These are phyloP conservation scores for Cygnus atratus DNA, from an alignment of 2,113 vertebrate genomes.

Conservation along the genomic window DNA sequence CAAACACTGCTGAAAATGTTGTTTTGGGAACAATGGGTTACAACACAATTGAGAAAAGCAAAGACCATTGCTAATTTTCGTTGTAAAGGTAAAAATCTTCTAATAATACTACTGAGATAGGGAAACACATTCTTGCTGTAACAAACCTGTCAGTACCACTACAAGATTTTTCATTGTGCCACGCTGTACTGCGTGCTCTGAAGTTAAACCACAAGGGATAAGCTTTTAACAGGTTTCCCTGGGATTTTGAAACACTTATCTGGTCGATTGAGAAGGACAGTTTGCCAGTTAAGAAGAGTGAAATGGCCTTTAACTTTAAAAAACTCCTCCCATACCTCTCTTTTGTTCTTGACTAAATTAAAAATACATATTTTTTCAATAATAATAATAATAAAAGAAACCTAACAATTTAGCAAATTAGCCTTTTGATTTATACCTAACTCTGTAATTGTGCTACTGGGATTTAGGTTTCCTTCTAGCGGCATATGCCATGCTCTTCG, in stretches of 20 bases:
- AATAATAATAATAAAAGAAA: neutral
- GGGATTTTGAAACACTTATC: neutral
- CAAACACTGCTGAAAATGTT: neutral
- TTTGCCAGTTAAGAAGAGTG: neutral
- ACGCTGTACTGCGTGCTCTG: accelerated
- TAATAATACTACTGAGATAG: neutral
- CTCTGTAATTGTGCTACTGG: neutral
- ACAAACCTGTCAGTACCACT: neutral
- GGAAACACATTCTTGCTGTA: neutral
- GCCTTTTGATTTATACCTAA: neutral
- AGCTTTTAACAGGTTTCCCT: neutral
- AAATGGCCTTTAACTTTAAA: neutral
- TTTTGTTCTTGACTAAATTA: neutral
- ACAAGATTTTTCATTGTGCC: neutral
- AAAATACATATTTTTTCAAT: neutral
- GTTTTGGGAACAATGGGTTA: neutral
- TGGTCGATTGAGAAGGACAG: neutral
- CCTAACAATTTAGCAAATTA: neutral
- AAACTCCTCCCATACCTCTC: neutral
- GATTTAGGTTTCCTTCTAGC: neutral
- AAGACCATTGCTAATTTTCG: neutral
- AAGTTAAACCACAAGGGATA: neutral
- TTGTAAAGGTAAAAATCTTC: neutral
- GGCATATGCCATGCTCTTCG: neutral
- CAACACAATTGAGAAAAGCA: neutral